Percentiles rank a stretch among this genome's conserved stretches.
These are phyloP conservation scores for Bostrychus sinensis DNA, from an alignment of 2,113 vertebrate genomes.

Conservation along the genomic window DNA sequence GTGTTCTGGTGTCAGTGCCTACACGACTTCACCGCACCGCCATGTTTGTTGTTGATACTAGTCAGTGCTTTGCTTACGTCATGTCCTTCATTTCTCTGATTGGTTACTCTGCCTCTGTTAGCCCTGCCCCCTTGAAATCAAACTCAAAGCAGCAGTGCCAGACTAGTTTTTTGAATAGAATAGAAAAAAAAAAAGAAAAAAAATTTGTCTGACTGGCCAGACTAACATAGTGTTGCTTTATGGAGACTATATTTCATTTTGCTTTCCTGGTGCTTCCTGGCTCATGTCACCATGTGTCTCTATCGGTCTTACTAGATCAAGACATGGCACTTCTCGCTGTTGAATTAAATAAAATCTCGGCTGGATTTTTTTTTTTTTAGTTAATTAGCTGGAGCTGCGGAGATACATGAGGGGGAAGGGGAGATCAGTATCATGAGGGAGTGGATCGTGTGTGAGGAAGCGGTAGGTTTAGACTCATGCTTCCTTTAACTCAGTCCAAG, in stretches of 20 bases:
- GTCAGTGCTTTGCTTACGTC: no score
- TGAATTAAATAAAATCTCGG: conserved; percentile 78
- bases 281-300: conserved; percentile 55
- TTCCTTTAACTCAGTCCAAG: conserved; percentile 78
- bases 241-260: conserved; percentile 16
- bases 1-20: no score
- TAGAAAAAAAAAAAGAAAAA: no score
- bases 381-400: conserved; percentile 70
- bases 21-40: no score
- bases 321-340: conserved; percentile 63
- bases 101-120: no score
- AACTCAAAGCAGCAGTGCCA: no score
- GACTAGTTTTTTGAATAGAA: no score
- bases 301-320: conserved; percentile 63
- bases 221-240: conserved; percentile 16
- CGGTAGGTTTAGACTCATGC: conserved; percentile 48
- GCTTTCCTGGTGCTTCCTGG: conserved; percentile 55
- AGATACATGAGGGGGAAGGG: conserved; percentile 25
- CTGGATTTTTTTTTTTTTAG: conserved; percentile 72
- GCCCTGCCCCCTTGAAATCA: no score
- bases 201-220: not conserved
- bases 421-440: conserved; percentile 48
- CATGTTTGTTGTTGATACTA: no score
- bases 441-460: conserved; percentile 25
- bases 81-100: no score